Conservation (phyloP, 2,888 invertebrate species). For the Empis livida region DNA sequence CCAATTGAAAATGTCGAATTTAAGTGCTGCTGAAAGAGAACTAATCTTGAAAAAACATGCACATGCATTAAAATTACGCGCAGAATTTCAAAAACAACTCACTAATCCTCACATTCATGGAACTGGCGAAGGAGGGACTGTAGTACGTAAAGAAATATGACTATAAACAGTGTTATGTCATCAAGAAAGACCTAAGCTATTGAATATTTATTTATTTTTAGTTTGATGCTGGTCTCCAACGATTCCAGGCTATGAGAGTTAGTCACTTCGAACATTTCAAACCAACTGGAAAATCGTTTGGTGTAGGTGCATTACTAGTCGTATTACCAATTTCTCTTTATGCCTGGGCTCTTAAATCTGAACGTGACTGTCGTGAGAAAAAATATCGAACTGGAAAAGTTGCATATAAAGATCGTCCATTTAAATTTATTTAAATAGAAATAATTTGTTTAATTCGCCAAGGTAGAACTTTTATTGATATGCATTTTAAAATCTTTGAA, state of each 20-base stretch:
- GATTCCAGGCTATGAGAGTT: conserved; percentile 58
- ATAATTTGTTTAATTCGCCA: conserved; percentile 2
- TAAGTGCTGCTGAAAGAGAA: conserved; percentile 19
- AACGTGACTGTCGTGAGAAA: conserved; percentile 43
- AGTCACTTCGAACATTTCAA: conserved; percentile 52
- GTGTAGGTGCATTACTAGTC: conserved; percentile 39
- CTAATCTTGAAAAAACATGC: conserved; percentile 27
- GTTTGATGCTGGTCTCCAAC: conserved; percentile 70
- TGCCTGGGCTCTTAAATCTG: conserved; percentile 40
- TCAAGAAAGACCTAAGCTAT: not conserved
- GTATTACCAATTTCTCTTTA: conserved; percentile 44
- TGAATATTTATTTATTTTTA: conserved; percentile 36
- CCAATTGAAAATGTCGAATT: not conserved
- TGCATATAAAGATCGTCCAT: conserved; percentile 57
- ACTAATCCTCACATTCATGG: conserved; percentile 61
- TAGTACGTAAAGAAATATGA: conserved; percentile 44
- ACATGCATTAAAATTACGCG: conserved; percentile 34
- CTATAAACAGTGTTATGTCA: conserved; percentile 12
- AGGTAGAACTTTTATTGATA: not conserved
- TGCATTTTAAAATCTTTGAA: too few species aligned
- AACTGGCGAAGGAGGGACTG: conserved; percentile 49
- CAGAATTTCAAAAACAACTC: conserved; percentile 57
- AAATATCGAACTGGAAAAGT: conserved; percentile 56
- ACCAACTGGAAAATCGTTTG: conserved; percentile 45
- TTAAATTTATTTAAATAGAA: conserved; percentile 48